These are phyloP conservation scores for Dascyllus trimaculatus DNA, from an alignment of 2,113 vertebrate genomes.

Conservation along the genomic window DNA sequence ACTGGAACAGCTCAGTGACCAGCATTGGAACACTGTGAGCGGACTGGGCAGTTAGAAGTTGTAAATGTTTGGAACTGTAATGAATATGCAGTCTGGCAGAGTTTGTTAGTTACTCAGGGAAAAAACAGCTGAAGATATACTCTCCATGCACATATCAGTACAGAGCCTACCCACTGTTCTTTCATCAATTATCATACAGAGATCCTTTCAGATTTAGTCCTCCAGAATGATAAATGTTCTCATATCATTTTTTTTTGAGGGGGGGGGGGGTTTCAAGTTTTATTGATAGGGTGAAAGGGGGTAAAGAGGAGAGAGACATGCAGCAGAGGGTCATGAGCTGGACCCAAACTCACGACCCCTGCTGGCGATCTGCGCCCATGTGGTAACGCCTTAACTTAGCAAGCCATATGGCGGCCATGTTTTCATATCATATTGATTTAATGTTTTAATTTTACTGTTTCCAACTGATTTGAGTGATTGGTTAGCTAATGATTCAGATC, in stretches of 20 bases:
- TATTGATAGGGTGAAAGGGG: no score
- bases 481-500: constrained; percentile 4
- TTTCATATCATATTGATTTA: neutral
- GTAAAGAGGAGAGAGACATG: no score
- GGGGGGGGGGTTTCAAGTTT: no score
- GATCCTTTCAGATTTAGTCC: neutral
- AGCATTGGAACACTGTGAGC: neutral
- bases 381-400: no score
- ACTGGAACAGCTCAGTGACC: neutral
- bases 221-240: neutral
- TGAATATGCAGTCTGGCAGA: constrained; percentile 20
- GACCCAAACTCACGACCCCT: no score
- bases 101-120: neutral
- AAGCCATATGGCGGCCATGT: no score
- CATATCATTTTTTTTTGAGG: no score
- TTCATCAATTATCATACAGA: neutral
- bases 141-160: neutral
- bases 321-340: no score
- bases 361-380: no score
- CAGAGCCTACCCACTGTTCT: neutral
- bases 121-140: neutral
- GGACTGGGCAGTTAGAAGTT: neutral
- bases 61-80: neutral
- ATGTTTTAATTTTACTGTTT: constrained; percentile 17
- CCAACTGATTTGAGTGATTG: neutral